Conservation (phyloP, 2,888 invertebrate species). For the Brachynemurus nebulosus region DNA sequence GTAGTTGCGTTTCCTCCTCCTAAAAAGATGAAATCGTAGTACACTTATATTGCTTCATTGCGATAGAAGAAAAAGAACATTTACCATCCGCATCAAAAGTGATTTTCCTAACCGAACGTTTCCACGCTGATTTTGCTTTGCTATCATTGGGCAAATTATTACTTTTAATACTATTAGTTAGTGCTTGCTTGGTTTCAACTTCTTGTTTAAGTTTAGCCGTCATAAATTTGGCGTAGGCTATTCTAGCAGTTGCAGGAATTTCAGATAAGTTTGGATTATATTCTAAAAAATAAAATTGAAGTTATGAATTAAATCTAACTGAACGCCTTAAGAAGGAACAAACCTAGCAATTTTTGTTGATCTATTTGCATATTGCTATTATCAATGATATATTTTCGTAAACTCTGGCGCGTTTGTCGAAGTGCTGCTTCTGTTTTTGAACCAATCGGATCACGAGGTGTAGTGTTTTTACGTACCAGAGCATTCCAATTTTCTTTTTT, state of each 20-base stretch:
- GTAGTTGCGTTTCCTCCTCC: no score
- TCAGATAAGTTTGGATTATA: slow-evolving; percentile 67
- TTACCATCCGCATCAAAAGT: no score
- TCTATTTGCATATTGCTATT: slow-evolving; percentile 50
- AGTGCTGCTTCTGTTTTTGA: slow-evolving; percentile 52
- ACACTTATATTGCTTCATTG: no score
- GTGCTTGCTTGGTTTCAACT: slow-evolving; percentile 27
- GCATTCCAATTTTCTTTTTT: slow-evolving; percentile 75
- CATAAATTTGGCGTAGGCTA: slow-evolving; percentile 83
- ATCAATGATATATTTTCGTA: slow-evolving; percentile 55
- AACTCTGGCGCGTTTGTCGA: slow-evolving; percentile 52
- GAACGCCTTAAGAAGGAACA: not conserved
- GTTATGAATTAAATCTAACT: not conserved
- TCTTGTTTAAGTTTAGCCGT: slow-evolving; percentile 52
- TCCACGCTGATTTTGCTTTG: not conserved
- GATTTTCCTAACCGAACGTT: slow-evolving; percentile 8
- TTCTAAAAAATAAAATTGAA: slow-evolving; percentile 33
- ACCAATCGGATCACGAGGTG: slow-evolving; percentile 63
- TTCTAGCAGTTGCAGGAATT: slow-evolving; percentile 62
- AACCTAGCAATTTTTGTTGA: slow-evolving; percentile 57
- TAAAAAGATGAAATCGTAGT: not conserved
- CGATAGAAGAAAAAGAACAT: no score
- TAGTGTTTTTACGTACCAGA: slow-evolving; percentile 56
- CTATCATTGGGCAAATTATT: slow-evolving; percentile 8
- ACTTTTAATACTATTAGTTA: slow-evolving; percentile 12